Evolutionary conservation across 2,113 vertebrate species (phyloP).

Genomic region (Pelusios castaneus): DNA sequence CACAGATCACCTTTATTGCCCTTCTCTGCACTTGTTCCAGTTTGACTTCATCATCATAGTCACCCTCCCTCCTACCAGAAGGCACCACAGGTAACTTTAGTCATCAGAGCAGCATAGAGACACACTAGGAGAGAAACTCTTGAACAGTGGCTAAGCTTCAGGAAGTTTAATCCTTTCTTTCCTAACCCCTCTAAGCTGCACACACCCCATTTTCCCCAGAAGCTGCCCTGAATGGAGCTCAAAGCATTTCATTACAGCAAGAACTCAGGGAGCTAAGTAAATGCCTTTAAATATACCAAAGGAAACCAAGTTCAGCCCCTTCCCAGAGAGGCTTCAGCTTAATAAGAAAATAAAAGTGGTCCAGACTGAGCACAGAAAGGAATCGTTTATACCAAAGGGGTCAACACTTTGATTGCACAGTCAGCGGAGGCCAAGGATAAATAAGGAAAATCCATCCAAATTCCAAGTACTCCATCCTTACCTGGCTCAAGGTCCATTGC

Average conservation of each 20-base stretch:
- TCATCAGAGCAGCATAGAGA: not conserved
- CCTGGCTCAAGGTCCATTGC: not conserved
- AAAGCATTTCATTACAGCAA: not conserved
- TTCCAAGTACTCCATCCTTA: not conserved
- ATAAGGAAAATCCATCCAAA: not conserved
- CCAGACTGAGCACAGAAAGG: not conserved
- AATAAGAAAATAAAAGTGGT: not conserved
- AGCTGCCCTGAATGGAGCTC: not conserved
- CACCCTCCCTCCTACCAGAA: not conserved
- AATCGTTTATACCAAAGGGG: not conserved
- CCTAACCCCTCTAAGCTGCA: not conserved
- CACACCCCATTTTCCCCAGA: not conserved
- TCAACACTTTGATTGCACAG: not conserved
- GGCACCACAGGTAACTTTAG: not conserved
- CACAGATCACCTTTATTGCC: too few relatives aligned
- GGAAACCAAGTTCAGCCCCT: not conserved
- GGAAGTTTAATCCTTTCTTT: not conserved
- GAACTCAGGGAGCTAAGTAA: not conserved
- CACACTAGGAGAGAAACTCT: not conserved
- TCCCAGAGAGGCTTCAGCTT: not conserved
- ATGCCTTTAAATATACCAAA: not conserved
- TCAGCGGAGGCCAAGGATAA: accelerated
- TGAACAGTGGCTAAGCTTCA: not conserved
- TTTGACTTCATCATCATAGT: too few relatives aligned
- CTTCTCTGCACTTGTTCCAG: too few relatives aligned